A percentile compares a stretch with the other conserved stretches of the same genome.
phyloP scores from a whole-genome alignment of 2,797 vertebrate species.

The Echiichthys vipera region DNA sequence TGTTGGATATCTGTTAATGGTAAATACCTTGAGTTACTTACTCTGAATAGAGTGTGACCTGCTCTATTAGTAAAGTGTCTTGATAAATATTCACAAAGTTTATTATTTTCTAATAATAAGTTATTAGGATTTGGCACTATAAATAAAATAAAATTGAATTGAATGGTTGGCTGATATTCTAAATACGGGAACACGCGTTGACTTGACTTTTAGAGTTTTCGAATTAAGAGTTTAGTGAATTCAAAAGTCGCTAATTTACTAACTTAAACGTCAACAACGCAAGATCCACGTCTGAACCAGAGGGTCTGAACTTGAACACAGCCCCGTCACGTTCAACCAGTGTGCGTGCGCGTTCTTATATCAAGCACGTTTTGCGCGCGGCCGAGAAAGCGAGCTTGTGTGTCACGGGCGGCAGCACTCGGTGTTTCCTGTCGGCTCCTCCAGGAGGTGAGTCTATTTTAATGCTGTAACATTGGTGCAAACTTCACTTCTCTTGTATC shows the following conservation, averaged over 20 bases:
- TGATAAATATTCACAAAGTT: too few species aligned
- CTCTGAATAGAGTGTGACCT: too few species aligned
- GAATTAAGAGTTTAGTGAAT: too few species aligned
- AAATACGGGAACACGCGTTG: too few species aligned
- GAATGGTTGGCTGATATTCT: too few species aligned
- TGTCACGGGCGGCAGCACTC: background rate
- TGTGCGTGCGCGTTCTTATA: background rate
- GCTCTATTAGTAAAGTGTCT: too few species aligned
- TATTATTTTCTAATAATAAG: too few species aligned
- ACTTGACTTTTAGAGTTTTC: too few species aligned
- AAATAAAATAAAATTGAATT: too few species aligned
- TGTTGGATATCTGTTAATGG: too few species aligned
- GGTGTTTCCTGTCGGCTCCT: rapidly evolving
- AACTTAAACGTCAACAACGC: background rate
- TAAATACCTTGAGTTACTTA: too few species aligned
- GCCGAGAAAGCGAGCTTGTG: rapidly evolving
- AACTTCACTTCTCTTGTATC: rapidly evolving
- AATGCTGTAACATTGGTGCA: rapidly evolving
- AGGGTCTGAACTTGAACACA: background rate
- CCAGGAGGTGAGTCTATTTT: background rate
- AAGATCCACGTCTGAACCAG: background rate
- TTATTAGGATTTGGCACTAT: too few species aligned
- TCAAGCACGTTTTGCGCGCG: background rate
- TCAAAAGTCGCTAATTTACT: background rate
- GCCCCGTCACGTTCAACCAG: rapidly evolving